A percentile compares a stretch with the other conserved stretches of the same genome.
These are phyloP conservation scores for Corythornis cristatus DNA, from an alignment of 2,113 vertebrate species.

Conservation along the genomic window DNA sequence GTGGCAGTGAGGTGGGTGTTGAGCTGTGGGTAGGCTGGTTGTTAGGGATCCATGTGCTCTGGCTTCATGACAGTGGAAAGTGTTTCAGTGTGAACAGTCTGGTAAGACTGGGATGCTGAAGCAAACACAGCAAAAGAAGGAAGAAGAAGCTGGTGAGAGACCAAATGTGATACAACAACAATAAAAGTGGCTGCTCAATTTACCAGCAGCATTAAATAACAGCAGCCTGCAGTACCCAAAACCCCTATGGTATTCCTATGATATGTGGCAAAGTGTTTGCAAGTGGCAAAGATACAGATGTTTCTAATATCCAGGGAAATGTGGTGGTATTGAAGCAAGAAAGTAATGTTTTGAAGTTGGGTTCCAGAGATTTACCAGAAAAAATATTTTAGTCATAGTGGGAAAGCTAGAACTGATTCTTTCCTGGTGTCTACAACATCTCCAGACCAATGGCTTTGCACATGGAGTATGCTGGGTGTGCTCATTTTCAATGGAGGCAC, in stretches of 20 bases:
- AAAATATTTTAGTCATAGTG: background rate
- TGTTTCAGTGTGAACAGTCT: background rate
- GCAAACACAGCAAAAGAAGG: background rate
- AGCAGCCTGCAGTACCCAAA: background rate
- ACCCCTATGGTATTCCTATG: rapidly evolving
- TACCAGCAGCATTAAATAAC: background rate
- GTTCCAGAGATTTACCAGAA: background rate
- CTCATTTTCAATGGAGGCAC: background rate
- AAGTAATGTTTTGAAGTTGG: background rate
- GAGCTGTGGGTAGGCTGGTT: background rate
- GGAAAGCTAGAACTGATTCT: background rate
- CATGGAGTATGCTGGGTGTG: rapidly evolving
- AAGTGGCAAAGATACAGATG: background rate
- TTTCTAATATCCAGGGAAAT: background rate
- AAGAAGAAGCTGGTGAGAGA: background rate
- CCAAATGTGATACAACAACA: background rate
- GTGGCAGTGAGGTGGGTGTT: background rate
- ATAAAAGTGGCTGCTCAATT: rapidly evolving
- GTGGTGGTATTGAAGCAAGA: background rate
- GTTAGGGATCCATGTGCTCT: background rate
- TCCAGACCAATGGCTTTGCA: background rate
- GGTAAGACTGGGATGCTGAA: background rate
- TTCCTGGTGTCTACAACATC: background rate
- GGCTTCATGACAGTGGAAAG: background rate
- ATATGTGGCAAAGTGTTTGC: too few relatives aligned